A percentile compares a stretch with the other conserved stretches of the same genome.
Conservation (phyloP, 2,888 invertebrate genomes). For the Euspilapteryx auroguttella region DNA sequence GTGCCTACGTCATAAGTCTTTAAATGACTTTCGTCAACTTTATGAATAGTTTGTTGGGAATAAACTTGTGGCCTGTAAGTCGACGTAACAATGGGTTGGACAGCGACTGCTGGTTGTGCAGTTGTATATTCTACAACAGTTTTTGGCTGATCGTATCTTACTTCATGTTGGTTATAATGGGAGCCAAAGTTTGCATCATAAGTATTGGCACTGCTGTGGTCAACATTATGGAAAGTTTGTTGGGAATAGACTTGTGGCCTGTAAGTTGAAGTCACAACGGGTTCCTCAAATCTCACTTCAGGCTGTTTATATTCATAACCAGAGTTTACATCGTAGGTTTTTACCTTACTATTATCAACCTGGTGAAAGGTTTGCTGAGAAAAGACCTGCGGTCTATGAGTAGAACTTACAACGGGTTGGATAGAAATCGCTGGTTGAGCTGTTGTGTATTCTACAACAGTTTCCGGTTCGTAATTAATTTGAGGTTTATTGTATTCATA, state of each 20-base stretch:
- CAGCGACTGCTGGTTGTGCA: constrained; percentile 13
- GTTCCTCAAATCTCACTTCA: constrained; percentile 14
- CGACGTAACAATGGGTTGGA: no score
- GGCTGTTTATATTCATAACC: constrained; percentile 14
- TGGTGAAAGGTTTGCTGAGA: constrained; percentile 31
- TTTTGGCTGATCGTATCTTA: constrained; percentile 8
- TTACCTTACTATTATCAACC: no score
- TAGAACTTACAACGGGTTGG: constrained; percentile 22
- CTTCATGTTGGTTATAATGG: no score
- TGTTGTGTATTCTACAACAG: constrained; percentile 12
- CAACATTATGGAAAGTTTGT: constrained; percentile 28
- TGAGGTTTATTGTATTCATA: constrained; percentile 3
- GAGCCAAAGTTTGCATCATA: constrained; percentile 16
- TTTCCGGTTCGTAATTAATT: constrained; percentile 12
- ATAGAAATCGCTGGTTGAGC: constrained; percentile 19
- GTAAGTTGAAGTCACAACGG: constrained; percentile 9
- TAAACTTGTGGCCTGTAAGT: constrained; percentile 26
- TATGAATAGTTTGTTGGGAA: constrained; percentile 31
- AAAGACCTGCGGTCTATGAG: constrained; percentile 27
- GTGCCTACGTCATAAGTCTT: constrained; percentile 16
- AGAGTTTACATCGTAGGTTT: constrained; percentile 22
- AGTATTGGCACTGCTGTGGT: constrained; percentile 14
- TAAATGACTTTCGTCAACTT: constrained; percentile 26
- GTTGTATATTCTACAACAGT: constrained; percentile 7
- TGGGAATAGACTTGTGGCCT: constrained; percentile 17